phyloP scores from a whole-genome alignment of 1,140 invertebrate genomes.

The Penaeus chinensis region DNA sequence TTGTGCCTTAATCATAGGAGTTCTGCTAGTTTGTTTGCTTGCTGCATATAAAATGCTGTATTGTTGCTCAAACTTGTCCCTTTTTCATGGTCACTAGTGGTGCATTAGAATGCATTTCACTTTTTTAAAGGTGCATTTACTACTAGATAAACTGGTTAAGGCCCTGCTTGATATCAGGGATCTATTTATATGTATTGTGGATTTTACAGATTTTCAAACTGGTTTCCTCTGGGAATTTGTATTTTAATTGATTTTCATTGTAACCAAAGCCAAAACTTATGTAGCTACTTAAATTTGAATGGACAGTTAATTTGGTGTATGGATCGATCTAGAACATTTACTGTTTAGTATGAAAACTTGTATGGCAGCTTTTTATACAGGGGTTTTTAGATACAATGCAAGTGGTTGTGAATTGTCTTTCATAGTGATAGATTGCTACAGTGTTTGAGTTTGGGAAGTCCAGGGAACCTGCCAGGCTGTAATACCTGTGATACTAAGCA shows the following conservation, averaged over 20 bases:
- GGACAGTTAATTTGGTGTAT: not conserved
- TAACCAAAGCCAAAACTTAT: too few species aligned
- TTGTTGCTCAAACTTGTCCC: constrained; percentile 36
- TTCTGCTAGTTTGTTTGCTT: not conserved
- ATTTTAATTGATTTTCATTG: too few species aligned
- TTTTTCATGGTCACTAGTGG: not conserved
- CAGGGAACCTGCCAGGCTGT: too few species aligned
- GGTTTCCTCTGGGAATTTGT: too few species aligned
- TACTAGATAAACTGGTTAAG: too few species aligned
- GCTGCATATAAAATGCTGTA: not conserved
- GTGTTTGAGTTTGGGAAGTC: too few species aligned
- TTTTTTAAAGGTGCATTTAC: not conserved
- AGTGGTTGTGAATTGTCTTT: constrained; percentile 8
- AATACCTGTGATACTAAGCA: too few species aligned
- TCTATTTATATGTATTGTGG: too few species aligned
- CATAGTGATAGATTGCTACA: not conserved
- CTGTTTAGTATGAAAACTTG: not conserved
- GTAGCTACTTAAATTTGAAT: too few species aligned
- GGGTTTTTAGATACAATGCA: constrained; percentile 4
- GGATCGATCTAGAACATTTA: not conserved
- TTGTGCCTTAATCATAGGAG: constrained; percentile 39
- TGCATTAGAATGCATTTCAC: constrained; percentile 24
- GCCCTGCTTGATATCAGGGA: too few species aligned
- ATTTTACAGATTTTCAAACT: too few species aligned
- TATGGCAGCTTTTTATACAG: constrained; percentile 8